Evolutionary conservation across 2,888 invertebrate genomes (phyloP).

Genomic region (Cataglyphis cursor): DNA sequence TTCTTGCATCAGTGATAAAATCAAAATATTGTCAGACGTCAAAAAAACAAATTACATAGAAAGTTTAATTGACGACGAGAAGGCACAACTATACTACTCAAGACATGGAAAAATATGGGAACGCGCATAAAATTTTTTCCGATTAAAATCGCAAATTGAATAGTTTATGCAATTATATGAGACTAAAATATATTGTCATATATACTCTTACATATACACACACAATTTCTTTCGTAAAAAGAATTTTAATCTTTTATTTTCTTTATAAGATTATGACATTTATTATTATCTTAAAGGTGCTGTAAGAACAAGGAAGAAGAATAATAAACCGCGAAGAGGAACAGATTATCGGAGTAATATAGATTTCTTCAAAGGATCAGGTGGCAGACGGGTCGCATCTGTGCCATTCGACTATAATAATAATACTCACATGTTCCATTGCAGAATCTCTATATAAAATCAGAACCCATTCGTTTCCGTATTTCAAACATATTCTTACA

Average conservation of each 20-base stretch:
- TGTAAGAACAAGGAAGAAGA: neutral
- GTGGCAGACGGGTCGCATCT: conserved; percentile 30
- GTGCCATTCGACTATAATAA: conserved; percentile 25
- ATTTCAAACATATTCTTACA: neutral
- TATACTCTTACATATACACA: neutral
- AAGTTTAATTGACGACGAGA: neutral
- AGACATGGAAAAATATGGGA: neutral
- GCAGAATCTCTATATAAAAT: neutral
- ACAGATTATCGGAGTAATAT: conserved; percentile 10
- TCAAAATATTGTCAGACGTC: neutral
- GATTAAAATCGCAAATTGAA: neutral
- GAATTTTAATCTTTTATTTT: neutral
- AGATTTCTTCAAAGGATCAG: conserved; percentile 37
- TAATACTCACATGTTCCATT: conserved; percentile 12
- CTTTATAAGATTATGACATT: neutral
- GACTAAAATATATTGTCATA: neutral
- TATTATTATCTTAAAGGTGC: neutral
- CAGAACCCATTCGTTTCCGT: neutral
- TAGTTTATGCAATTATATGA: neutral
- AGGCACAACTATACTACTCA: neutral
- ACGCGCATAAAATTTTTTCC: neutral
- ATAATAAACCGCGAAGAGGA: neutral
- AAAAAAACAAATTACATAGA: neutral
- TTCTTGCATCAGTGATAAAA: neutral
- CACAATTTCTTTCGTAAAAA: neutral